Evolutionary conservation across 2,797 vertebrate species (phyloP), one percentile per base, ranked within the genome.

Genomic region (Capromys pilorides): DNA sequence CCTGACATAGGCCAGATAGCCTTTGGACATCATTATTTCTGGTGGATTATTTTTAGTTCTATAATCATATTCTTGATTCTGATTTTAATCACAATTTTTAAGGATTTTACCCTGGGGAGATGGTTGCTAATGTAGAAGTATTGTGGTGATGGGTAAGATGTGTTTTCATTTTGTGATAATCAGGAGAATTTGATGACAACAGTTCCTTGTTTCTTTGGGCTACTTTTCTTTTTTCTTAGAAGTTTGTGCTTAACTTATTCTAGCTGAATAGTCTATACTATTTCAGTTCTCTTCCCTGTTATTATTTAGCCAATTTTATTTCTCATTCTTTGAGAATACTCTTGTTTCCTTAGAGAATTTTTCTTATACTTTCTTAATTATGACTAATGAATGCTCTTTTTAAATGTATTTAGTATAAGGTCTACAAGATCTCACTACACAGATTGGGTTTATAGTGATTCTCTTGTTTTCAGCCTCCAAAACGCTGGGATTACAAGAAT

Each of bases 231-330:
- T 39, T 61, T 62, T 21, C 24, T 57, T 79, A 11, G 28, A 87
- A 19, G 67, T 86, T 88, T 92, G n/a, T 33, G 57, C 51, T 91
- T 89, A n/a, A 28, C 0, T 67, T 94, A 84, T 87, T 90, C 19
- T 84, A 69, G 39, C 19, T 4, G 39, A 84, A 79, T 69, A 13
- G 33, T 64, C 62, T 64, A 39, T 41, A 54, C 22, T 51, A 0
- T 69, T 79, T 92, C 86, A 80, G 9, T 92, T 94, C 31, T 90
- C 62, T 75, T 94, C 19, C 14, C 22, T 71, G 13, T 67, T 89
- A 75, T n/a, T 95, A 82, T 26, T 71, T 84, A 84, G 77, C 36
- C n/a, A 59, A 59, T 88, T 91, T 61, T 83, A 71, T 92, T 90
- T 94, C 69, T 57, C 5, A 39, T 51, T 90, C 13, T 93, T 77